A percentile compares a stretch with the other conserved stretches of the same genome.
phyloP scores from a whole-genome alignment of 1,140 invertebrate species.

The Archivesica marissinica region DNA sequence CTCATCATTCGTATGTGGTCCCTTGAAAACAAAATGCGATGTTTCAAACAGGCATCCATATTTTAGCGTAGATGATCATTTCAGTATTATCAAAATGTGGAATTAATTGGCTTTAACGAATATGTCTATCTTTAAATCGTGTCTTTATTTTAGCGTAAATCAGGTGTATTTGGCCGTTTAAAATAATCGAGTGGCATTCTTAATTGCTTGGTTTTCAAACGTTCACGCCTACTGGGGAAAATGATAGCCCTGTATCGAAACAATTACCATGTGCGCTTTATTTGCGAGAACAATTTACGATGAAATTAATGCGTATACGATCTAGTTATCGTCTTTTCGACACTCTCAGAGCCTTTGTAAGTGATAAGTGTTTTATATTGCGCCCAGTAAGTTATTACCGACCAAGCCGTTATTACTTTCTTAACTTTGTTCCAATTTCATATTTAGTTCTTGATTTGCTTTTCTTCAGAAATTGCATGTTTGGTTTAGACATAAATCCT shows the following conservation, averaged over 20 bases:
- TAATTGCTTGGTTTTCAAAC: slow-evolving; percentile 44
- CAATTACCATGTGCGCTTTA: slow-evolving; percentile 53
- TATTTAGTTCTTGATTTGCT: slow-evolving; percentile 32
- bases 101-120: slow-evolving; percentile 32
- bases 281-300: slow-evolving; percentile 43
- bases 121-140: slow-evolving; percentile 29
- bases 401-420: slow-evolving; percentile 36
- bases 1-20: no score
- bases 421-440: slow-evolving; percentile 34
- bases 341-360: slow-evolving; percentile 19
- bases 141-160: slow-evolving; percentile 38
- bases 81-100: slow-evolving; percentile 20
- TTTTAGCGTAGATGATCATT: neutral
- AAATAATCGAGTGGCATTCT: neutral
- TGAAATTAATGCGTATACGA: slow-evolving; percentile 41
- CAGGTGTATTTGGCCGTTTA: slow-evolving; percentile 9
- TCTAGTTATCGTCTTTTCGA: slow-evolving; percentile 23
- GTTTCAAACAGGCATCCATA: no score
- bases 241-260: slow-evolving; percentile 34
- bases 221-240: slow-evolving; percentile 34
- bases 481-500: no score
- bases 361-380: slow-evolving; percentile 40
- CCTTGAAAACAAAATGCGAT: no score
- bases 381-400: slow-evolving; percentile 15
- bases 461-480: no score